Evolutionary conservation across 2,797 vertebrate genomes (phyloP).

Genomic region (Staurois parvus): DNA sequence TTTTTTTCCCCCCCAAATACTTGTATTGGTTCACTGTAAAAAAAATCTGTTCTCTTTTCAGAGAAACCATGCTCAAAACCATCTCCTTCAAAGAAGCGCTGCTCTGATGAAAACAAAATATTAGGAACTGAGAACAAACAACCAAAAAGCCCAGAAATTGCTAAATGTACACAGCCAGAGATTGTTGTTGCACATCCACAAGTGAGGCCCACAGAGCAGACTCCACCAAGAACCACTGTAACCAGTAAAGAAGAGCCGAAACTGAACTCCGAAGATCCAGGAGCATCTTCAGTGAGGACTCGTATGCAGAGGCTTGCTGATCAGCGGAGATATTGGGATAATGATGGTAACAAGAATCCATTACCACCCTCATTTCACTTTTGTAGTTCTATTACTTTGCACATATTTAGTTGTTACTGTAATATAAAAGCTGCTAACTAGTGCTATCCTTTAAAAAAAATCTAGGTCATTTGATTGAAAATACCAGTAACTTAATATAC

Average conservation of each 20-base stretch:
- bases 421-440: too few species aligned
- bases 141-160: conserved; percentile 64
- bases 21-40: not conserved
- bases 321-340: conserved; percentile 88
- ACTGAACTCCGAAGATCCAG: conserved; percentile 52
- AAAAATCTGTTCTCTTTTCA: conserved; percentile 41
- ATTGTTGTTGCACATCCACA: conserved; percentile 74
- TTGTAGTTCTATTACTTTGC: not conserved
- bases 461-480: too few species aligned
- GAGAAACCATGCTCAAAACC: conserved; percentile 84
- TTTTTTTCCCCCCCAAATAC: too few species aligned
- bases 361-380: not conserved
- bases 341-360: conserved; percentile 66
- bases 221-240: not conserved
- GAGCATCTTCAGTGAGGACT: conserved; percentile 78
- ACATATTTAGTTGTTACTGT: too few species aligned
- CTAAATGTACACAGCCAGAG: conserved; percentile 62
- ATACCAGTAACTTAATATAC: too few species aligned
- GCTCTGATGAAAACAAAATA: conserved; percentile 77
- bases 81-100: conserved; percentile 90
- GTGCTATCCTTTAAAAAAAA: too few species aligned
- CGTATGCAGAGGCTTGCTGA: conserved; percentile 88
- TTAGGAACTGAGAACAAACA: conserved; percentile 80
- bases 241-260: conserved; percentile 48
- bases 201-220: conserved; percentile 21